Evolutionary conservation across 2,113 vertebrate species (phyloP).

Genomic region (Mustelus asterias): DNA sequence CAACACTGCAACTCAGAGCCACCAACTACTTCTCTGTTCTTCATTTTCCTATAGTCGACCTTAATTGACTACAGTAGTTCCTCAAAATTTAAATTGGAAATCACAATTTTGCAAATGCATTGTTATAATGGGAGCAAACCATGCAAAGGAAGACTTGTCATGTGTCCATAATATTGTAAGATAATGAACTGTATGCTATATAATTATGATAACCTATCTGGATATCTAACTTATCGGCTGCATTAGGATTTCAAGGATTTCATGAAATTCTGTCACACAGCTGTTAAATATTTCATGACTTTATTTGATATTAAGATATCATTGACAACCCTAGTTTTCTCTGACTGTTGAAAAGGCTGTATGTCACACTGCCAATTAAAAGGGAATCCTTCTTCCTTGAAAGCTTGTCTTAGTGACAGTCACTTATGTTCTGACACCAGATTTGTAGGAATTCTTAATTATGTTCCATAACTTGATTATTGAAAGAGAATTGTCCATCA

Average conservation of each 20-base stretch:
- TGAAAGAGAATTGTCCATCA: constrained; percentile 29
- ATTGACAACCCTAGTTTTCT: neutral
- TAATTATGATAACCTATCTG: constrained; percentile 1
- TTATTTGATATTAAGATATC: constrained; percentile 30
- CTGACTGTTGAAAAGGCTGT: constrained; percentile 14
- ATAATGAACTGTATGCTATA: neutral
- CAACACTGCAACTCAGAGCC: neutral
- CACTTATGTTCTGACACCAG: constrained; percentile 18
- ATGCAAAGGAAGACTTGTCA: neutral
- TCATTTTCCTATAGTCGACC: neutral
- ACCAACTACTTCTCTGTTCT: neutral
- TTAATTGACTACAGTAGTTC: constrained; percentile 6
- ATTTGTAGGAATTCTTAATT: constrained; percentile 27
- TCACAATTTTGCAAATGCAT: neutral
- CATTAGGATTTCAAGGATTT: neutral
- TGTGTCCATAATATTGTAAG: neutral
- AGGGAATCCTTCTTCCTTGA: constrained; percentile 8
- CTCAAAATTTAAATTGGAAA: neutral
- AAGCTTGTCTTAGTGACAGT: neutral
- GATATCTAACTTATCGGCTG: constrained; percentile 6
- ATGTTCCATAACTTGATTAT: neutral
- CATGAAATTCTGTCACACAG: constrained; percentile 6
- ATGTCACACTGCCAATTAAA: constrained; percentile 4
- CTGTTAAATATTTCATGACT: constrained; percentile 25
- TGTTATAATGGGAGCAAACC: neutral